Evolutionary conservation across 23 tunicate genomes (phyloP), one percentile per base, ranked within the genome.

Genomic region (Halocynthia aurantium): DNA sequence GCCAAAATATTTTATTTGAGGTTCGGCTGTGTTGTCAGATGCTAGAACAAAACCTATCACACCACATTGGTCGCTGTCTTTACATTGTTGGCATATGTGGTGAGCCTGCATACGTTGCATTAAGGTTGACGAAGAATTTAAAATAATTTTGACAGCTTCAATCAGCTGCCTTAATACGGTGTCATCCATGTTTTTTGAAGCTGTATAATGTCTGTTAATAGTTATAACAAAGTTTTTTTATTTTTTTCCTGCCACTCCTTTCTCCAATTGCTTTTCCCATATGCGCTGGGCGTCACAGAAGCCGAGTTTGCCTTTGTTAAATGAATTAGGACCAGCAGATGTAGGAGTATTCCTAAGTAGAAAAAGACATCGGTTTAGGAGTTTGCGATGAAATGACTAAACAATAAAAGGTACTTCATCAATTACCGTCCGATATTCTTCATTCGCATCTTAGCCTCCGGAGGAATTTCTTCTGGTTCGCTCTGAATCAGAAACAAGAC

Each of bases 361-460:
- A n/a, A 77, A 58, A 13, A 13, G n/a, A 58, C 63, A 2, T 13
- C 15, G 63, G 63, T n/a, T 58, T 13, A n/a, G 63, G 63, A 58
- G 63, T n/a, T n/a, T 13, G 63, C 15, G 63, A 13, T 58, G 63
- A n/a, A 58, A n/a, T n/a, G 63, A 58, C n/a, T 0, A 13, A 13
- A 58, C n/a, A 13, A 58, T 58, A 58, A 15, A 58, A 58, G 63
- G 17, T 58, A n/a, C 4, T 60, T 60, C 17, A 15, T 11, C 50
- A 19, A 18, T 22, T 53, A 91, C 97, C 97, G 85, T 78, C 98
- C 98, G 61, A 92, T 75, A 67, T 92, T 92, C 62, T 79, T 92
- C 98, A 92, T 92, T 69, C 98, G 81, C 98, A 92, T 92, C 21
- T 85, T 78, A 55, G 98, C 98, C 83, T 92, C 98, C 1, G 79